Percentiles rank a stretch among this genome's conserved stretches.
These are phyloP conservation scores for Hylaeus volcanicus DNA, from an alignment of 1,140 invertebrate species.

Conservation along the genomic window DNA sequence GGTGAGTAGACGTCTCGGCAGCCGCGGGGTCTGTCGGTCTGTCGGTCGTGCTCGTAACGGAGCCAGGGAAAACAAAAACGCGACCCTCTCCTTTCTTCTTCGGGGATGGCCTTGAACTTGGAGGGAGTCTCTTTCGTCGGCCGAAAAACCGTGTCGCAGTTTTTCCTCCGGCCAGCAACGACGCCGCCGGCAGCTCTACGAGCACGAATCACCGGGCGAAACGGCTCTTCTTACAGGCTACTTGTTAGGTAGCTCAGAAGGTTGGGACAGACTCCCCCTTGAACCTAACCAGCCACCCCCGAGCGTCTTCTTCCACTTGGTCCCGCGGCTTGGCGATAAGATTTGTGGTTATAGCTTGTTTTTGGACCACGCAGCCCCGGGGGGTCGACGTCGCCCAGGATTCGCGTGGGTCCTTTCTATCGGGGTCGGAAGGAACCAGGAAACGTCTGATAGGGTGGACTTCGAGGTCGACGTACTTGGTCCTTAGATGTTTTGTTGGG, in stretches of 20 bases:
- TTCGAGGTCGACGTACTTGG: not conserved
- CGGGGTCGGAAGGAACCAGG: not conserved
- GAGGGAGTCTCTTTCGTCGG: conserved; percentile 61
- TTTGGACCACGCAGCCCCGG: conserved; percentile 51
- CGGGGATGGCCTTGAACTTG: conserved; percentile 72
- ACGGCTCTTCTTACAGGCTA: conserved; percentile 73
- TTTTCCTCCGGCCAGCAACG: conserved; percentile 67
- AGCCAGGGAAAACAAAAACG: conserved; percentile 65
- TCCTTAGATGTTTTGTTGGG: not conserved
- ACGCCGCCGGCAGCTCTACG: conserved; percentile 59
- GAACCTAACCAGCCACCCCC: conserved; percentile 56
- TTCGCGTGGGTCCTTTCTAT: conserved; percentile 41
- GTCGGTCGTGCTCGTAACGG: conserved; percentile 53
- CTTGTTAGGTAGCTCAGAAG: conserved; percentile 72
- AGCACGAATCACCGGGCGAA: conserved; percentile 70
- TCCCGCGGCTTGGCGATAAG: conserved; percentile 57
- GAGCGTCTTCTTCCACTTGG: conserved; percentile 51
- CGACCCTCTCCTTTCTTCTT: conserved; percentile 54
- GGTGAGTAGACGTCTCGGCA: conserved; percentile 31
- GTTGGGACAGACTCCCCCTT: conserved; percentile 64
- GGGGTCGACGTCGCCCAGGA: conserved; percentile 43
- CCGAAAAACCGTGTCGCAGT: conserved; percentile 74
- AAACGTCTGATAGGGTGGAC: not conserved
- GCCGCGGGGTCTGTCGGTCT: conserved; percentile 55
- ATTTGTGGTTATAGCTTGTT: conserved; percentile 73